Conservation (phyloP, 2,888 invertebrate species). For the Lutraria lutraria region DNA sequence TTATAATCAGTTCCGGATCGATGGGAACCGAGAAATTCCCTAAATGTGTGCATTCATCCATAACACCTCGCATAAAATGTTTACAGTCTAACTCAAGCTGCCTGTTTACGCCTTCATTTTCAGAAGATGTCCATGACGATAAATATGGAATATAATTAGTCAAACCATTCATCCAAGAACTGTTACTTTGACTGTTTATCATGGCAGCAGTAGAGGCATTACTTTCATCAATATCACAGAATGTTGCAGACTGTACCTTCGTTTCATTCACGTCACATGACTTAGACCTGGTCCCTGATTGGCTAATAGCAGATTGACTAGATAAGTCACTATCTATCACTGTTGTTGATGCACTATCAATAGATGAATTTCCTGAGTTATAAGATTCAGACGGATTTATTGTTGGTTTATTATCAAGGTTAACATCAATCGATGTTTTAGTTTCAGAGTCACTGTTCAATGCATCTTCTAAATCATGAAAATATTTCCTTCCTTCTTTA, state of each 20-base stretch:
- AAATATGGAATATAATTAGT: slow-evolving; percentile 33
- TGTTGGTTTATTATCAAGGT: slow-evolving; percentile 2
- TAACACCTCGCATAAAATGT: slow-evolving; percentile 98
- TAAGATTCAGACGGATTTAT: neutral
- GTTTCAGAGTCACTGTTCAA: slow-evolving; percentile 4
- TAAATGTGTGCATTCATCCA: slow-evolving; percentile 99
- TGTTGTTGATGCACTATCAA: neutral
- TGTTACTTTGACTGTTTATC: neutral
- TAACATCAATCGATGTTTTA: neutral
- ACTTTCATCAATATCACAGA: slow-evolving; percentile 8
- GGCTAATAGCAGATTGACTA: neutral
- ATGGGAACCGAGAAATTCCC: slow-evolving; percentile 94
- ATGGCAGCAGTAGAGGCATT: neutral
- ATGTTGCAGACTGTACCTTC: neutral
- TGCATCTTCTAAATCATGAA: slow-evolving; percentile 40
- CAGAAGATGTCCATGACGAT: slow-evolving; percentile 9
- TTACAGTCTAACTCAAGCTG: slow-evolving; percentile 52
- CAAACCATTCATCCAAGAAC: slow-evolving; percentile 26
- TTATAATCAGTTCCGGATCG: slow-evolving; percentile 96
- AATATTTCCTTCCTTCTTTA: slow-evolving; percentile 50
- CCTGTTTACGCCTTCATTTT: slow-evolving; percentile 5
- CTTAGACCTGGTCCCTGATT: neutral
- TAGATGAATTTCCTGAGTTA: slow-evolving; percentile 30
- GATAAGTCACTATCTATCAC: neutral
- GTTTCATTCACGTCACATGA: neutral